Percentiles rank a stretch among this genome's conserved stretches.
These are phyloP conservation scores for Sorex fumeus DNA, from an alignment of 2,113 vertebrate species.

Conservation along the genomic window DNA sequence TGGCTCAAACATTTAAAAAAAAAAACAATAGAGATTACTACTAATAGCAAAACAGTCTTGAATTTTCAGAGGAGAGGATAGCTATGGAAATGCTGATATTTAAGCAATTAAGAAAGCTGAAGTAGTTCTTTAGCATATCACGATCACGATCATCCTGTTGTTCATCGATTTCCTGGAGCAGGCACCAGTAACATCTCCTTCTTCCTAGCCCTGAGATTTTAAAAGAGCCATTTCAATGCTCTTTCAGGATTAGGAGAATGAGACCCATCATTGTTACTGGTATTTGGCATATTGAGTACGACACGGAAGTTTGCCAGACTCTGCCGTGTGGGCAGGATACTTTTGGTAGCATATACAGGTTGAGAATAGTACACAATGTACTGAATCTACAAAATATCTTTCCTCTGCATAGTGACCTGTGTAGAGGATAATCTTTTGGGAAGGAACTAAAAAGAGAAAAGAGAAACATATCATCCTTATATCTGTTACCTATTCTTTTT, in stretches of 20 bases:
- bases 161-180: no score
- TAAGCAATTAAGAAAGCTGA: not conserved
- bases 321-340: no score
- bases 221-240: no score
- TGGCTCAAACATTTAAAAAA: no score
- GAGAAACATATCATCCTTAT: not conserved
- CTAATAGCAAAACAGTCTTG: conserved; percentile 23
- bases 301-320: no score
- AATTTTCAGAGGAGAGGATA: not conserved
- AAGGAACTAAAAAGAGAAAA: not conserved
- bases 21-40: not conserved
- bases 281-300: no score
- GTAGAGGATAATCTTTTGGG: not conserved
- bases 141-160: no score
- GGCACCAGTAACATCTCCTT: no score
- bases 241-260: no score
- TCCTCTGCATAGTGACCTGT: not conserved
- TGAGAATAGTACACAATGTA: not conserved
- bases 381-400: not conserved
- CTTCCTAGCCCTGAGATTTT: no score
- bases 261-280: no score
- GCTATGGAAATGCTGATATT: not conserved
- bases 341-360: not conserved
- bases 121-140: not conserved
- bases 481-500: not conserved